Base-by-base conservation (phyloP, 2,888 invertebrate genomes). In the Monoplex corrugatus region DNA sequence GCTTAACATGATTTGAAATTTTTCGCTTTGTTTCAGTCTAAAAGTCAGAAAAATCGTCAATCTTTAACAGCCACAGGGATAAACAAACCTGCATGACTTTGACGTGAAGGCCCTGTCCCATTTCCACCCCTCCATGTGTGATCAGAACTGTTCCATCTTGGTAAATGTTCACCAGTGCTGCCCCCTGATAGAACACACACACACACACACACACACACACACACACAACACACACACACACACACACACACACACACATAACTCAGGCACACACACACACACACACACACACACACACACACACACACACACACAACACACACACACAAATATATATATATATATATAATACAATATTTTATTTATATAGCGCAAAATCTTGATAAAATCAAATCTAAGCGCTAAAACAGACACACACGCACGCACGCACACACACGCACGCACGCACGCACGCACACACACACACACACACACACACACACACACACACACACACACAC, bases 51-150 rank as follows among this genome's bases (percentile, higher is more conserved):
- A n/a, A n/a, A n/a, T n/a, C n/a, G n/a, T n/a, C n/a, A n/a, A n/a
- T n/a, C n/a, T n/a, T n/a, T n/a, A n/a, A n/a, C n/a, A n/a, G n/a
- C n/a, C n/a, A n/a, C n/a, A n/a, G n/a, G n/a, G n/a, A n/a, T n/a
- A n/a, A 32, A 72, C 72, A 32, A 8, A 96, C 96, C 97, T 99
- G 99, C 88, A 98, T 97, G 98, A 99, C 98, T 97, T 99, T 99
- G 0, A 98, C 99, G 95, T 99, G 98, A 6, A 99, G 96, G 0
- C 99, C 99, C 96, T 99, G 99, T 0, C 99, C 99, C 98, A 99
- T 99, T 97, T 99, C 99, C 16, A 98, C 98, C n/a, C 99, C 99
- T 68, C 96, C 96, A 95, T 98, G 98, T 0, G 98, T 97, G 35
- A 99, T 94, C 23, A 99, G 96, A 2, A 99, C 98, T 0, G 98